A percentile compares a stretch with the other conserved stretches of the same genome.
phyloP scores from a whole-genome alignment of 53 echinoderm and acorn worm species.

The Astropecten irregularis region DNA sequence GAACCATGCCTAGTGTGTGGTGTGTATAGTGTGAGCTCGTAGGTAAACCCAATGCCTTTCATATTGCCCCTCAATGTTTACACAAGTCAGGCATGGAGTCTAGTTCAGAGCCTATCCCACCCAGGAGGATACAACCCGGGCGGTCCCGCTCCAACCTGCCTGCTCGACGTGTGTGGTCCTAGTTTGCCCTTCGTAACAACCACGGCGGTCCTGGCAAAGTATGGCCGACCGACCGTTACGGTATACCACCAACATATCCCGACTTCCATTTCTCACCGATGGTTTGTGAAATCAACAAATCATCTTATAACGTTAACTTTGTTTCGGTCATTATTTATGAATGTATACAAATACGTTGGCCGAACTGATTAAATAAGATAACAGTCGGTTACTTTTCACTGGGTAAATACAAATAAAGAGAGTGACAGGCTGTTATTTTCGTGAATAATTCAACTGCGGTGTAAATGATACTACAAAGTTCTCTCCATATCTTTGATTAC shows the following conservation, averaged over 20 bases:
- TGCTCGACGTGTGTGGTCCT: constrained; percentile 53
- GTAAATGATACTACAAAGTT: not conserved
- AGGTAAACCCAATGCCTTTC: not conserved
- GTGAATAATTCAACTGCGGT: too few species aligned
- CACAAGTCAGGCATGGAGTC: not conserved
- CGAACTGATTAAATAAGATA: constrained; percentile 17
- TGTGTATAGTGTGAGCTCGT: not conserved
- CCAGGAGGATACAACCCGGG: constrained; percentile 23
- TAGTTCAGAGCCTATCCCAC: constrained; percentile 32
- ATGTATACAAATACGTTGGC: not conserved
- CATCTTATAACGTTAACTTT: not conserved
- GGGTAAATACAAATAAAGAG: not conserved
- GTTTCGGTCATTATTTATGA: constrained; percentile 6
- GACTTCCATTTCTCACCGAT: not conserved
- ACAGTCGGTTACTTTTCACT: not conserved
- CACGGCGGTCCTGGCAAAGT: constrained; percentile 33
- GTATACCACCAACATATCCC: not conserved
- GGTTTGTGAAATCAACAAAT: constrained; percentile 5
- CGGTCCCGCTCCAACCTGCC: constrained; percentile 1
- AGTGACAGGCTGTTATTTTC: not conserved
- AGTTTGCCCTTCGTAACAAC: not conserved
- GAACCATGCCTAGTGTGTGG: not conserved
- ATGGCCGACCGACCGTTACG: constrained; percentile 22
- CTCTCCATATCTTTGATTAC: not conserved
- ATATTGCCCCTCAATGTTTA: constrained; percentile 38